phyloP scores from a whole-genome alignment of 2,888 invertebrate genomes.

The Hanleya hanleyi region DNA sequence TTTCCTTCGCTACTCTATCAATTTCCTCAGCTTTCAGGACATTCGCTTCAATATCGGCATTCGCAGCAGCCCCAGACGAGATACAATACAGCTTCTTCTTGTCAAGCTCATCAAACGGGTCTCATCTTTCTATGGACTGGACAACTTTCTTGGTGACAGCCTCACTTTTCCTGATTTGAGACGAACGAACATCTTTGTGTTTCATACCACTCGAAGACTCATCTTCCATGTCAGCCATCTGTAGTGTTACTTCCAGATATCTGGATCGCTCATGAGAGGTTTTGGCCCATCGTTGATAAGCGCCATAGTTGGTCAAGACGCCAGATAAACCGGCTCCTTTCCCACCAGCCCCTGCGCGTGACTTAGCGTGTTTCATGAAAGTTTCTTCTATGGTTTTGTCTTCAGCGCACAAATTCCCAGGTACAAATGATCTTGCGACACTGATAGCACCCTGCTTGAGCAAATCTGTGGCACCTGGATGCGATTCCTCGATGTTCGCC shows the following conservation, averaged over 20 bases:
- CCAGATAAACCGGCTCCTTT: constrained; percentile 23
- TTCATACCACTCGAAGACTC: constrained; percentile 2
- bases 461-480: too few species aligned
- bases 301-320: too few species aligned
- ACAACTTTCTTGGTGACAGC: background rate
- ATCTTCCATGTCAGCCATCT: constrained; percentile 14
- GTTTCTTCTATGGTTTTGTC: too few species aligned
- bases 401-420: constrained; percentile 32
- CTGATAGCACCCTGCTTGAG: too few species aligned
- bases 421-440: constrained; percentile 30
- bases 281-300: constrained; percentile 21
- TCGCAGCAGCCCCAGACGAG: too few species aligned
- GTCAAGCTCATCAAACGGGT: background rate
- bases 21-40: background rate
- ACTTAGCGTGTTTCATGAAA: too few species aligned
- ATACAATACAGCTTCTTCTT: background rate
- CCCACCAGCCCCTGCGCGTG: constrained; percentile 23
- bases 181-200: constrained; percentile 26
- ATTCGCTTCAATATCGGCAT: background rate
- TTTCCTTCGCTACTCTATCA: background rate
- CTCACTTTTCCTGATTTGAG: constrained; percentile 21
- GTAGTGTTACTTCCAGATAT: background rate
- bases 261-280: background rate
- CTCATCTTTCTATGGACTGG: constrained; percentile 21
- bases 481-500: constrained; percentile 28